Evolutionary conservation across 2,113 vertebrate genomes (phyloP), one percentile per base, ranked within the genome.

Genomic region (Elachura formosa): DNA sequence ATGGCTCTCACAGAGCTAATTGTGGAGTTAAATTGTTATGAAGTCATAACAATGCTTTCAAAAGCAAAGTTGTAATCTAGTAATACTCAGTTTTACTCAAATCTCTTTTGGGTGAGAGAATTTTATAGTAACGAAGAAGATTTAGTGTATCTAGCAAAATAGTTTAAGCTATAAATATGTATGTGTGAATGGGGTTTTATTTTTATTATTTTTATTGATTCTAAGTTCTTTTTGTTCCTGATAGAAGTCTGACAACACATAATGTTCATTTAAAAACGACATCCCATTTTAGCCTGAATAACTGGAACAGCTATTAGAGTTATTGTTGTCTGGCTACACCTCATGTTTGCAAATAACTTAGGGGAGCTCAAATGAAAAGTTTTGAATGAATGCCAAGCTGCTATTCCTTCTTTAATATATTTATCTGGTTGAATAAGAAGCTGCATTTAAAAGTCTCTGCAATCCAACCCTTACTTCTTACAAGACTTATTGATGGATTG

Each of bases 281-380:
- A 2, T 95, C 91, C 55, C 34, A 63, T 78, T 88, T 90, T 66
- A 94, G 84, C 43, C 76, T 86, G 90, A 90, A 68, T 94, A 84
- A 95, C 73, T 74, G 94, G 84, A 86, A 64, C 22, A 63, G 75
- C 72, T 86, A 28, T 94, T 92, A 72, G 85, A 88, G 72, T 73
- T 74, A 7, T 69, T 90, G 84, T 89, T 89, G 89, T 94, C 91
- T 85, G 89, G 36, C 79, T 93, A 18, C 55, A 67, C 82, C 84
- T 96, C 31, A 55, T 93, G 89, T 95, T 96, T 96, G 91, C 94
- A 95, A 64, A 94, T 90, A 96, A 83, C 72, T 90, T 77, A 22
- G n/a, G 84, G 77, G 88, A 75, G 85, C 87, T 91, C 64, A 58
- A 90, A 51, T 84, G 85, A 96, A 77, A 59, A 77, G 33, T 38